Conservation (phyloP, 2,113 vertebrate species). For the Emydura subglobosa region DNA sequence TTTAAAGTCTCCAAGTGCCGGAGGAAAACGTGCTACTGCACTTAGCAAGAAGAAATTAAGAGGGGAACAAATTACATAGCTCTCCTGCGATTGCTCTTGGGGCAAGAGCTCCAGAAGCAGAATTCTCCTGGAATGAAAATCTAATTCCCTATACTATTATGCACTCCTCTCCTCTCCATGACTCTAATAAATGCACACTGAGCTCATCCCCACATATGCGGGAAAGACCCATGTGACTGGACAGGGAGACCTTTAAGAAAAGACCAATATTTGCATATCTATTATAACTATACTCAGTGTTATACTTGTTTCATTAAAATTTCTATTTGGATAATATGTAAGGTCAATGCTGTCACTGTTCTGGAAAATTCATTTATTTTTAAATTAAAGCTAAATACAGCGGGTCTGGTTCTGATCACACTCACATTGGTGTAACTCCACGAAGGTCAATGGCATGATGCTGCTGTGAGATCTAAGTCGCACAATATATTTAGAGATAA, state of each 20-base stretch:
- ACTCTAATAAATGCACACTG: constrained; percentile 72
- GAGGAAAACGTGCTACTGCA: constrained; percentile 25
- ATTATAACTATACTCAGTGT: constrained; percentile 83
- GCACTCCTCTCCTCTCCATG: constrained; percentile 36
- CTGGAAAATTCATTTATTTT: constrained; percentile 86
- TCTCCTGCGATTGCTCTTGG: constrained; percentile 44
- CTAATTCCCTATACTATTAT: constrained; percentile 48
- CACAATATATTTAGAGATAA: not conserved
- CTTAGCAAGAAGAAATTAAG: constrained; percentile 15
- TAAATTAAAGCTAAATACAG: constrained; percentile 81
- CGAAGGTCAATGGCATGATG: not conserved
- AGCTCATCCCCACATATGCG: constrained; percentile 55
- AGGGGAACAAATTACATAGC: constrained; percentile 49
- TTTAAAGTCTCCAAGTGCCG: constrained; percentile 5
- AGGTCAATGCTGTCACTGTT: constrained; percentile 86
- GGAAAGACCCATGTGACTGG: constrained; percentile 79
- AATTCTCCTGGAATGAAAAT: constrained; percentile 54
- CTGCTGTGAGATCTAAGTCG: constrained; percentile 10
- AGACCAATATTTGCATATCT: constrained; percentile 90
- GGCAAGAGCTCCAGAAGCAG: not conserved
- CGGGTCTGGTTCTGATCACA: constrained; percentile 68
- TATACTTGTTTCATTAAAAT: constrained; percentile 87
- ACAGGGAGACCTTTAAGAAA: constrained; percentile 86
- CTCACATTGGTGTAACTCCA: constrained; percentile 53
- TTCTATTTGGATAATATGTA: constrained; percentile 87